Evolutionary conservation across 2,797 vertebrate genomes (phyloP).

Genomic region (Urophycis tenuis): DNA sequence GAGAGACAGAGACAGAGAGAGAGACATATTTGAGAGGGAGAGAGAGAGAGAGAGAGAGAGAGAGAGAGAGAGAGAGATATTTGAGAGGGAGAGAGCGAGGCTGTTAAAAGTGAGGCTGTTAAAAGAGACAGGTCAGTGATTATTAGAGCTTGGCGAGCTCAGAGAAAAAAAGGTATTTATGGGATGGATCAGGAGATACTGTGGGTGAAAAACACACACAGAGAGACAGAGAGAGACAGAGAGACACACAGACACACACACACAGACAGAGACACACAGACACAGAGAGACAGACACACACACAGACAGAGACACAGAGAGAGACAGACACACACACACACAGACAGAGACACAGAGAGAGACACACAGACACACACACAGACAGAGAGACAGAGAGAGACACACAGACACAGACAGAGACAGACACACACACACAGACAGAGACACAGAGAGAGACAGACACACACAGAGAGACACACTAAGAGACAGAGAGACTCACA

Average conservation of each 20-base stretch:
- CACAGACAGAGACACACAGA: slow-evolving; percentile 43
- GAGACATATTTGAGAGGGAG: slow-evolving; percentile 55
- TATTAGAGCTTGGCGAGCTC: slow-evolving; percentile 24
- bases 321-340: slow-evolving; percentile 28
- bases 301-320: slow-evolving; percentile 15
- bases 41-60: slow-evolving; percentile 31
- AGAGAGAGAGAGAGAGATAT: slow-evolving; percentile 36
- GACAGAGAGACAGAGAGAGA: slow-evolving; percentile 58
- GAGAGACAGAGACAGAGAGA: slow-evolving; percentile 38
- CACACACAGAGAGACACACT: slow-evolving; percentile 48
- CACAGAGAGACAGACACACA: slow-evolving; percentile 44
- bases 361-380: slow-evolving; percentile 45
- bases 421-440: slow-evolving; percentile 46
- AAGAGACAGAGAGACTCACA: slow-evolving; percentile 41
- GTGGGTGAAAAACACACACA: slow-evolving; percentile 32
- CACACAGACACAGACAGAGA: slow-evolving; percentile 26
- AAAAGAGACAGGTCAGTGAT: not conserved
- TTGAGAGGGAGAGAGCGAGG: too few species aligned
- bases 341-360: slow-evolving; percentile 28
- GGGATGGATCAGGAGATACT: slow-evolving; percentile 47
- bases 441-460: slow-evolving; percentile 49
- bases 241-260: slow-evolving; percentile 47
- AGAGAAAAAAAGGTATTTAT: slow-evolving; percentile 49
- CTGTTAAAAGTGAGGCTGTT: not conserved
- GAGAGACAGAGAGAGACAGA: slow-evolving; percentile 43